A percentile compares a stretch with the other conserved stretches of the same genome.
These are phyloP conservation scores for Bugulina stolonifera DNA, from an alignment of 2,888 invertebrate genomes.

Conservation along the genomic window DNA sequence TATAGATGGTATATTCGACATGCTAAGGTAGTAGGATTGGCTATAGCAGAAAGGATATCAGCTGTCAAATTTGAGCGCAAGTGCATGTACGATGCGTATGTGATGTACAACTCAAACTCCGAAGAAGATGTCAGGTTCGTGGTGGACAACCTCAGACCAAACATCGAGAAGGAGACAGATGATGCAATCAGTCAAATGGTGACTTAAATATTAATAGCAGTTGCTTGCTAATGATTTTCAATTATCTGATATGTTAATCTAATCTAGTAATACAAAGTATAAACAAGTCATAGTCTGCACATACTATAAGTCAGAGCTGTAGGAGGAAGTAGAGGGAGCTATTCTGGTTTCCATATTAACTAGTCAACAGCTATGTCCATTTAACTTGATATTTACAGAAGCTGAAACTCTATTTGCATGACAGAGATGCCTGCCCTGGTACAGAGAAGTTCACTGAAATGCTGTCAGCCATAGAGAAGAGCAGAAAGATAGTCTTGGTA, in stretches of 20 bases:
- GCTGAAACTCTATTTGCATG: background rate
- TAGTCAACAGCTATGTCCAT: too few relatives aligned
- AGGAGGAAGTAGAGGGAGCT: too few relatives aligned
- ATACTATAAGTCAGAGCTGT: too few relatives aligned
- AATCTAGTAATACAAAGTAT: too few relatives aligned
- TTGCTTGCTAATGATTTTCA: too few relatives aligned
- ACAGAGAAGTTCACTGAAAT: background rate
- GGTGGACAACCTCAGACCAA: background rate
- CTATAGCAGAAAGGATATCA: background rate
- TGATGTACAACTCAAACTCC: constrained; percentile 8
- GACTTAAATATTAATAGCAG: too few relatives aligned
- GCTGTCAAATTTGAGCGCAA: background rate
- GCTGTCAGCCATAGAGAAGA: background rate
- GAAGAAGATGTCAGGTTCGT: background rate
- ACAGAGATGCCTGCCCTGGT: constrained; percentile 15
- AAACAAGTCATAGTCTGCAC: too few relatives aligned
- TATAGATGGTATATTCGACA: constrained; percentile 1
- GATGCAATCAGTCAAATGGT: background rate
- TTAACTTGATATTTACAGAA: background rate
- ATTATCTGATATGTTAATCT: too few relatives aligned
- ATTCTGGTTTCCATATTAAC: too few relatives aligned
- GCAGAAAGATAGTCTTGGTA: background rate
- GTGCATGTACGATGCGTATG: constrained; percentile 14
- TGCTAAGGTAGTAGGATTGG: background rate
- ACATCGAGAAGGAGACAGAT: background rate